phyloP scores from a whole-genome alignment of 2,888 invertebrate species.

The Crematogaster levior region DNA sequence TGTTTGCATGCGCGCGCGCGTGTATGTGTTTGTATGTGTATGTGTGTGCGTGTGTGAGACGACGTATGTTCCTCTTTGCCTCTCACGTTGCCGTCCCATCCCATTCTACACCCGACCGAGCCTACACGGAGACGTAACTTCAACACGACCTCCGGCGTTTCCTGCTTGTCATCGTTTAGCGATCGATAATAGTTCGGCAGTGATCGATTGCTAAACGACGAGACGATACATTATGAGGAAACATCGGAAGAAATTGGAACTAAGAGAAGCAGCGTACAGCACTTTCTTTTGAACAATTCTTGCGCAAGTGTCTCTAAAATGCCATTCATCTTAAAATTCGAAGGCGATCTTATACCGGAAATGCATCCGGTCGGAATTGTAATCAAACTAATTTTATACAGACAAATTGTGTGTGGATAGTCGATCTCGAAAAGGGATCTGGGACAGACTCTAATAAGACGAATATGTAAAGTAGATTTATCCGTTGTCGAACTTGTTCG shows the following conservation, averaged over 20 bases:
- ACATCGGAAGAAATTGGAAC: neutral
- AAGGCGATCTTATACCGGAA: neutral
- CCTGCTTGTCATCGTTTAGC: slow-evolving; percentile 69
- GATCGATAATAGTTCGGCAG: slow-evolving; percentile 23
- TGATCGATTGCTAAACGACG: slow-evolving; percentile 12
- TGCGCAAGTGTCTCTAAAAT: neutral
- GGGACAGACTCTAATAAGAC: neutral
- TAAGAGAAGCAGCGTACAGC: neutral
- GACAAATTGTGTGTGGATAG: neutral
- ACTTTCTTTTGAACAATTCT: neutral
- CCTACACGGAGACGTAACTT: slow-evolving; percentile 75
- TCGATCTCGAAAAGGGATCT: neutral
- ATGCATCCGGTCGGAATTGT: neutral
- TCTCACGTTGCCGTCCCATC: slow-evolving; percentile 67
- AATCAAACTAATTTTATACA: neutral
- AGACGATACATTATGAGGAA: neutral
- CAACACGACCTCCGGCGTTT: slow-evolving; percentile 79
- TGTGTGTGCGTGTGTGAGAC: slow-evolving; percentile 24
- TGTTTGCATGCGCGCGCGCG: slow-evolving; percentile 42
- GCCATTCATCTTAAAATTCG: neutral
- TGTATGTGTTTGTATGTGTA: slow-evolving; percentile 47
- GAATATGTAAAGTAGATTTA: slow-evolving; percentile 3
- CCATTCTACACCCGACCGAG: slow-evolving; percentile 71
- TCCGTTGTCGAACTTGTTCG: neutral
- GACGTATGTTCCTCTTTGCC: slow-evolving; percentile 56